Conservation (phyloP, 2,888 invertebrate genomes). For the Lasioglossum morio region DNA sequence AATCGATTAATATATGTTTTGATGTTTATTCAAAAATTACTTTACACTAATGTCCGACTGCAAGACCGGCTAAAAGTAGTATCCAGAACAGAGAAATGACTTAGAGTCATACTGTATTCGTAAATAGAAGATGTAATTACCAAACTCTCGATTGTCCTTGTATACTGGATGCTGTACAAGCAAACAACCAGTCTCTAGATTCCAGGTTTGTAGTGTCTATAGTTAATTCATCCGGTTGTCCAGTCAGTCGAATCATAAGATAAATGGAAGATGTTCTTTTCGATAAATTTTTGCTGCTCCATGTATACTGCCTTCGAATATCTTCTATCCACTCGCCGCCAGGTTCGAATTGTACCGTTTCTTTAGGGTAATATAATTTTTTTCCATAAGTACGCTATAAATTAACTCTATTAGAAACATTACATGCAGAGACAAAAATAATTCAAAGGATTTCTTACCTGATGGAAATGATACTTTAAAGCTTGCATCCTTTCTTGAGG, state of each 20-base stretch:
- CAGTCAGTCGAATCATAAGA: slow-evolving; percentile 88
- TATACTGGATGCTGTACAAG: slow-evolving; percentile 88
- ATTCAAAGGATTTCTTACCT: slow-evolving; percentile 67
- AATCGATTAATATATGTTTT: slow-evolving; percentile 65
- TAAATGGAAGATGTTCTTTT: slow-evolving; percentile 86
- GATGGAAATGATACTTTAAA: slow-evolving; percentile 85
- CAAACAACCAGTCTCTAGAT: slow-evolving; percentile 91
- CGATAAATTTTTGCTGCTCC: slow-evolving; percentile 86
- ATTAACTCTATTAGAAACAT: slow-evolving; percentile 34
- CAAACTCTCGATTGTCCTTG: slow-evolving; percentile 87
- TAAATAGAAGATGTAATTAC: slow-evolving; percentile 82
- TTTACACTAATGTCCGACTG: no score
- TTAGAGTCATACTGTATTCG: slow-evolving; percentile 60
- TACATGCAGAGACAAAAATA: neutral
- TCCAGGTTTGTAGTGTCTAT: slow-evolving; percentile 89
- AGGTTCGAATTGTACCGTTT: slow-evolving; percentile 82
- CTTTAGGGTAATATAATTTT: slow-evolving; percentile 78
- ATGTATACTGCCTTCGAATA: slow-evolving; percentile 83
- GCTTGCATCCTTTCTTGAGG: slow-evolving; percentile 81
- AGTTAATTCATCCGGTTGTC: slow-evolving; percentile 87
- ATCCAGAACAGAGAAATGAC: no score
- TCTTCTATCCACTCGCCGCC: slow-evolving; percentile 86
- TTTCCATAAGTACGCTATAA: slow-evolving; percentile 84
- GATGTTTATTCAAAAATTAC: neutral
- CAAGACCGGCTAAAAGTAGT: no score